phyloP scores from a whole-genome alignment of 2,113 vertebrate species.

The Ancistrus triradiatus region DNA sequence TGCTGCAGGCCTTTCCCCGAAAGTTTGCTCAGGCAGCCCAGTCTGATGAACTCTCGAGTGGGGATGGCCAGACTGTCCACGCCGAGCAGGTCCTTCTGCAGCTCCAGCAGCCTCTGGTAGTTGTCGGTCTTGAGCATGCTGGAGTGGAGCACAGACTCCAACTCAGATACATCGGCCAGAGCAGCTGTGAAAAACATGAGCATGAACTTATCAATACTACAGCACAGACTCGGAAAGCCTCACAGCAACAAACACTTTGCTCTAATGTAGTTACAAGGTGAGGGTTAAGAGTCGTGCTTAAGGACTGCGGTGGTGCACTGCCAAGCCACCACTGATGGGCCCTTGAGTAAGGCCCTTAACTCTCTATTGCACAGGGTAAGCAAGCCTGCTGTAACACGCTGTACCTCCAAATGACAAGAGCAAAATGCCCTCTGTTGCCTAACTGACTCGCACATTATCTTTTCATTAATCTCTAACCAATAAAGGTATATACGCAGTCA shows the following conservation, averaged over 20 bases:
- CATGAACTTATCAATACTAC: not conserved
- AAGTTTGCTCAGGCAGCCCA: slow-evolving; percentile 95
- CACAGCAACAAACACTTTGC: not conserved
- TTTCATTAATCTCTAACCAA: too few species aligned
- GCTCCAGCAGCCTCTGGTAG: slow-evolving; percentile 92
- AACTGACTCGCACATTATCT: too few species aligned
- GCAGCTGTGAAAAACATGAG: slow-evolving; percentile 71
- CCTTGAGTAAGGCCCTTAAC: too few species aligned
- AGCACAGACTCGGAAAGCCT: not conserved
- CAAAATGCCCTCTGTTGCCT: too few species aligned
- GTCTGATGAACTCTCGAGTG: slow-evolving; percentile 92
- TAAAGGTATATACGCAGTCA: too few species aligned
- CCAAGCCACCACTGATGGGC: too few species aligned
- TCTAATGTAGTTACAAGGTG: too few species aligned
- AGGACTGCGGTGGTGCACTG: too few species aligned
- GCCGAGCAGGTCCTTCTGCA: slow-evolving; percentile 92
- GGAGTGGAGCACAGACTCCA: slow-evolving; percentile 85
- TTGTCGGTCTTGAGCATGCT: slow-evolving; percentile 95
- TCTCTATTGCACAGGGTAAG: too few species aligned
- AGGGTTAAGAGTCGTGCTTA: too few species aligned
- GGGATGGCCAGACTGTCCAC: slow-evolving; percentile 85
- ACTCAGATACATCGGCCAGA: slow-evolving; percentile 88
- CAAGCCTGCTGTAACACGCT: too few species aligned
- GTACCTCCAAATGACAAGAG: too few species aligned
- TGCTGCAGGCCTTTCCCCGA: slow-evolving; percentile 97